These are phyloP conservation scores for Pyrgilauda ruficollis DNA, from an alignment of 2,113 vertebrate genomes.

Conservation along the genomic window DNA sequence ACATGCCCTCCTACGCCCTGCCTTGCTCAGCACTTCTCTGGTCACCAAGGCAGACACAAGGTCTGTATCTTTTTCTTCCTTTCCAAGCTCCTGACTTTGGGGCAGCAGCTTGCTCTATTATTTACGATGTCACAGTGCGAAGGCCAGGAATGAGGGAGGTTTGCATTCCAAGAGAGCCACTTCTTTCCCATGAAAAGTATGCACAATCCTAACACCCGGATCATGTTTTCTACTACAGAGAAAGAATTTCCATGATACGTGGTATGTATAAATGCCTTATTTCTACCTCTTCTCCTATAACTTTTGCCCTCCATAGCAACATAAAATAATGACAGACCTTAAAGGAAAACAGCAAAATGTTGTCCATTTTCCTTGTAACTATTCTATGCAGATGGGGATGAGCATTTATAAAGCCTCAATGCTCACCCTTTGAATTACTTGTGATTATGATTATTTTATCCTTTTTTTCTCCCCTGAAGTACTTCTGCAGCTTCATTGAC, in stretches of 20 bases:
- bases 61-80: background rate
- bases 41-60: background rate
- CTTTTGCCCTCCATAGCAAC: background rate
- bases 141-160: conserved; percentile 24
- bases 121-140: background rate
- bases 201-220: background rate
- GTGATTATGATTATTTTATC: background rate
- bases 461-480: background rate
- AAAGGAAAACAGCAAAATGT: background rate
- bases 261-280: background rate
- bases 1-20: background rate
- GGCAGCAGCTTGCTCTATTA: conserved; percentile 15
- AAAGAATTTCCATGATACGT: background rate
- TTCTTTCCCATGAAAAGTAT: conserved; percentile 42
- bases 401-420: background rate
- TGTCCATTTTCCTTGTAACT: background rate
- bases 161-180: conserved; percentile 17
- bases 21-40: background rate
- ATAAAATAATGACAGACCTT: background rate
- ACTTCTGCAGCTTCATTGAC: background rate
- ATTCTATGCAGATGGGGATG: background rate
- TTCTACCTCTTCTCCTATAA: background rate
- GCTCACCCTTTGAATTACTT: background rate
- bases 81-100: background rate
- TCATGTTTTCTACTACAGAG: background rate